Conservation (phyloP, 2,113 vertebrate species). For the Halcyon malimbica region DNA sequence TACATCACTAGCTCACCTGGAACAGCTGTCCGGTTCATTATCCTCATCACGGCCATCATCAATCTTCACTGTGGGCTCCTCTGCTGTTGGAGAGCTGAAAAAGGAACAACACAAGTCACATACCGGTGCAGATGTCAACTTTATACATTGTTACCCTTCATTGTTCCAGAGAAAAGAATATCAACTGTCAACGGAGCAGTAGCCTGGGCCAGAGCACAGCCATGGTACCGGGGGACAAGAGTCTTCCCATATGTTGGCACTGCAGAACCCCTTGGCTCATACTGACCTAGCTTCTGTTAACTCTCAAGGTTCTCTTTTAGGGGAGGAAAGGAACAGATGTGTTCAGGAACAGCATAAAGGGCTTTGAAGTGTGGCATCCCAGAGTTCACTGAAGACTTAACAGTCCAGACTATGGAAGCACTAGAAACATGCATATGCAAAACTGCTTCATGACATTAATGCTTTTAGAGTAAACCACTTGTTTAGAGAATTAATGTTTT, state of each 20-base stretch:
- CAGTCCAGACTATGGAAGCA: neutral
- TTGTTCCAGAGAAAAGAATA: neutral
- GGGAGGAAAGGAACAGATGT: neutral
- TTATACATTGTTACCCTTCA: neutral
- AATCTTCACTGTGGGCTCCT: conserved; percentile 81
- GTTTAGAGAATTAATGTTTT: neutral
- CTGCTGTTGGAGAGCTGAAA: conserved; percentile 65
- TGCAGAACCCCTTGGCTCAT: neutral
- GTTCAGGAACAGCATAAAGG: neutral
- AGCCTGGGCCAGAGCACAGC: neutral
- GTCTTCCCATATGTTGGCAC: neutral
- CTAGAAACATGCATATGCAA: neutral
- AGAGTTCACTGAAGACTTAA: neutral
- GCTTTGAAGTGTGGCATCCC: neutral
- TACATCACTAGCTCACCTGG: conserved; percentile 74
- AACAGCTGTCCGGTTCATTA: conserved; percentile 70
- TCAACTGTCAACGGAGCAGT: neutral
- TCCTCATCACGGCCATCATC: conserved; percentile 83
- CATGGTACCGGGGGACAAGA: neutral
- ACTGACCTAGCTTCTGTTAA: neutral
- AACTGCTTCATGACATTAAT: neutral
- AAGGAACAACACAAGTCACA: neutral
- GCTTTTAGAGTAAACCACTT: neutral
- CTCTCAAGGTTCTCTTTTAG: neutral
- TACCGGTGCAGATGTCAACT: neutral